Evolutionary conservation across 1,140 invertebrate species (phyloP), one percentile per base, ranked within the genome.

Genomic region (Eumeta japonica): DNA sequence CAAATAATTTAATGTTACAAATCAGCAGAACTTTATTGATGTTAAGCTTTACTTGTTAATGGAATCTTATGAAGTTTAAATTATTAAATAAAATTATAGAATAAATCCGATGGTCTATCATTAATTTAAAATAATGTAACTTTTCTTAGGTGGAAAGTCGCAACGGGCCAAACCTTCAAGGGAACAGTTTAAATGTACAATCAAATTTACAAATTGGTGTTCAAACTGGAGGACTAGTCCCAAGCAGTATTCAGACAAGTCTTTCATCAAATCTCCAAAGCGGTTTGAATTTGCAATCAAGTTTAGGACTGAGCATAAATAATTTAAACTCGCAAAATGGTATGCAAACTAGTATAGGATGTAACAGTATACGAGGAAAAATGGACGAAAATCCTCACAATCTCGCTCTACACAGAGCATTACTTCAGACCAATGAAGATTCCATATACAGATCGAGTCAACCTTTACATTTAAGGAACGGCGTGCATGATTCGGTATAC

Each of bases 121-220:
- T 28, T 18, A 37, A 17, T 28, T 16, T 16, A 42, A 37, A 38
- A 13, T 28, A 15, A 40, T 45, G 39, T 24, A 20, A 5, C 2
- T 3, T 12, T 44, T 50, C 43, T 5, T 45, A 73, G 68, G 45
- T 60, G n/a, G 68, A 73, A 36, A 72, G 53, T 40, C 54, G 65
- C 27, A 73, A 70, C 43, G 66, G 68, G 0, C 50, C 55, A 3
- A 64, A 33, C 18, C 43, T 64, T 1, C 65, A 66, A 35, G 49
- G 49, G 1, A 62, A 44, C 31, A 49, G 31, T 18, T n/a, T n/a
- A n/a, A n/a, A n/a, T n/a, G n/a, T n/a, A 24, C 5, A 7, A 24
- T 24, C n/a, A 24, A 7, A 24, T 24, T 24, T 7, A 5, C 20
- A 24, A 24, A 24, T n/a, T 24, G 20, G 20, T 24, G 20, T 24